These are phyloP conservation scores for Erinaceus europaeus DNA, from an alignment of 2,113 vertebrate genomes.

Conservation along the genomic window DNA sequence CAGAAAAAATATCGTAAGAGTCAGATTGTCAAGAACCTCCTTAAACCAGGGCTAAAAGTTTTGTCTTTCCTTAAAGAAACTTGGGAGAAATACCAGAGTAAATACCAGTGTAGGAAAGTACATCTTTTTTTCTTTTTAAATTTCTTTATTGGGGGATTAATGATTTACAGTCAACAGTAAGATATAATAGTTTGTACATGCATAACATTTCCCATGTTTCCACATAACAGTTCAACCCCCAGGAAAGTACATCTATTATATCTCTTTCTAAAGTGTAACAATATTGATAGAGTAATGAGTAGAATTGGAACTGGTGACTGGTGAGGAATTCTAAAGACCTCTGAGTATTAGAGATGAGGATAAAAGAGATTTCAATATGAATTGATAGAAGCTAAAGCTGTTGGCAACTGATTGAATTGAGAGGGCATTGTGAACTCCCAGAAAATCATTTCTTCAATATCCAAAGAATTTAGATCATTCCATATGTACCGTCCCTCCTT, in stretches of 20 bases:
- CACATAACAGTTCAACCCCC: too few relatives aligned
- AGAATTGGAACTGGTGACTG: background rate
- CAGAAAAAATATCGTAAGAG: too few relatives aligned
- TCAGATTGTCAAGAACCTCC: background rate
- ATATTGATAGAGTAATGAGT: background rate
- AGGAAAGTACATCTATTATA: background rate
- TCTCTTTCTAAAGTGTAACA: background rate
- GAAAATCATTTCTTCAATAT: conserved; percentile 1
- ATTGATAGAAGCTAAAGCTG: background rate
- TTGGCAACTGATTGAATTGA: background rate
- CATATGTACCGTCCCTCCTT: too few relatives aligned
- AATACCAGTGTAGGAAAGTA: too few relatives aligned
- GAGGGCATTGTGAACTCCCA: background rate
- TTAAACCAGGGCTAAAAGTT: background rate
- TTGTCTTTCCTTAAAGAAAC: background rate
- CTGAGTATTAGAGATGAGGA: background rate
- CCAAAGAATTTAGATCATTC: too few relatives aligned
- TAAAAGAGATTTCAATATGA: background rate
- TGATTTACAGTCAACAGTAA: too few relatives aligned
- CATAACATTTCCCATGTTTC: too few relatives aligned
- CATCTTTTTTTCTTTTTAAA: too few relatives aligned
- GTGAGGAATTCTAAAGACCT: background rate
- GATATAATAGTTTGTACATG: too few relatives aligned
- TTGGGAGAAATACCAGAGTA: too few relatives aligned
- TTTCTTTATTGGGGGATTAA: too few relatives aligned